phyloP scores from a whole-genome alignment of 2,888 invertebrate genomes.

The Poecilobothrus nobilitatus region DNA sequence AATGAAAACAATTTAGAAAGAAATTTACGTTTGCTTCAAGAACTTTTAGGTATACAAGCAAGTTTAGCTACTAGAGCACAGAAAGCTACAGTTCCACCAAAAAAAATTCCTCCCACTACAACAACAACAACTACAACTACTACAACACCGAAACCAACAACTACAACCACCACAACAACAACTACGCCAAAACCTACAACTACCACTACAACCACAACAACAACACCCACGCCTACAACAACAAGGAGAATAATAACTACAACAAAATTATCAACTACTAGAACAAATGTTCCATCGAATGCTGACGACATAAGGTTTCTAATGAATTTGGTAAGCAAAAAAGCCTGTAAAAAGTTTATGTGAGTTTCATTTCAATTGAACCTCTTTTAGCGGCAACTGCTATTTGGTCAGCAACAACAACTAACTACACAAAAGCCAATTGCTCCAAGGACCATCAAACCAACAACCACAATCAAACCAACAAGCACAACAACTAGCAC shows the following conservation, averaged over 20 bases:
- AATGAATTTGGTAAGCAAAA: constrained; percentile 48
- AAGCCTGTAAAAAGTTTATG: too few species aligned
- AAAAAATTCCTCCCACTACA: constrained; percentile 20
- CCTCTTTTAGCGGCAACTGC: constrained; percentile 4
- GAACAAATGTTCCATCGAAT: constrained; percentile 44
- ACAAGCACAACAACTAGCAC: constrained; percentile 22
- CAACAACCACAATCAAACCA: not conserved
- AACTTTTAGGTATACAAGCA: constrained; percentile 20
- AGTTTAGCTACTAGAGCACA: constrained; percentile 14
- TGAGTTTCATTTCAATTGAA: not conserved
- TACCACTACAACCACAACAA: constrained; percentile 12
- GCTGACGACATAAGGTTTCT: constrained; percentile 52
- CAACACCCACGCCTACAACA: constrained; percentile 13
- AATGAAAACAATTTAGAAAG: constrained; percentile 16
- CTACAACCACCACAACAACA: constrained; percentile 33
- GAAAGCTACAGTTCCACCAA: constrained; percentile 12
- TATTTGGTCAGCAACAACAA: constrained; percentile 14
- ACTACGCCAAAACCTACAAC: constrained; percentile 40
- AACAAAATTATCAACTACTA: constrained; percentile 36
- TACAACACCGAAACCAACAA: constrained; percentile 11
- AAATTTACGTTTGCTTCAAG: constrained; percentile 23
- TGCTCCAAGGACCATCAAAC: not conserved
- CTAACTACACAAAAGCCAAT: not conserved
- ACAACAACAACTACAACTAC: constrained; percentile 13
- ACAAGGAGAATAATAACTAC: constrained; percentile 34